Conservation (phyloP, 2,888 invertebrate genomes). For the Aromia moschata region DNA sequence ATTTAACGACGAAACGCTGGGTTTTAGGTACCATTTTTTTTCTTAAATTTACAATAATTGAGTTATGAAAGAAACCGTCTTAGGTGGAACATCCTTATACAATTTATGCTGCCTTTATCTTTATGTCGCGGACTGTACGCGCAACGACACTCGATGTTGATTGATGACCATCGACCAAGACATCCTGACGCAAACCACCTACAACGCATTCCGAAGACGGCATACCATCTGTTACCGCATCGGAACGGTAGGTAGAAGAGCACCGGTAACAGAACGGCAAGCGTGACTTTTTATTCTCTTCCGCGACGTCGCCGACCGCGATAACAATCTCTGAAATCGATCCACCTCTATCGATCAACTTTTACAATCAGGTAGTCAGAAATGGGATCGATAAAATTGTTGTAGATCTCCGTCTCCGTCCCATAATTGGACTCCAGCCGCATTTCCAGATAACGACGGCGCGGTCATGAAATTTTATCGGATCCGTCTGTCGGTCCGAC, state of each 20-base stretch:
- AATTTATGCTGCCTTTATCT: no score
- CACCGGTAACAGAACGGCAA: neutral
- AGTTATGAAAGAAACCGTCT: no score
- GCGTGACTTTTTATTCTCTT: slow-evolving; percentile 23
- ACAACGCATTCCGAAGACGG: slow-evolving; percentile 10
- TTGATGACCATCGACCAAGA: neutral
- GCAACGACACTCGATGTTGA: no score
- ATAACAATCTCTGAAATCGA: slow-evolving; percentile 31
- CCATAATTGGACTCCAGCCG: slow-evolving; percentile 23
- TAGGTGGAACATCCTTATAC: no score
- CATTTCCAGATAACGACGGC: slow-evolving; percentile 8
- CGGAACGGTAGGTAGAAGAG: neutral
- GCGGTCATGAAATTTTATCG: slow-evolving; percentile 30
- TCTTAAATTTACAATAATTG: no score
- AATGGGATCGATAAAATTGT: slow-evolving; percentile 30
- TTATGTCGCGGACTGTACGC: no score
- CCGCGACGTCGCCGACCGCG: slow-evolving; percentile 17
- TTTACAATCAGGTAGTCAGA: slow-evolving; percentile 25
- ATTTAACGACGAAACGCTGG: no score
- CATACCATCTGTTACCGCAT: neutral
- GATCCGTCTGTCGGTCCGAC: slow-evolving; percentile 8
- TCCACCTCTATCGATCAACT: slow-evolving; percentile 26
- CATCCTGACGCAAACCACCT: slow-evolving; percentile 10
- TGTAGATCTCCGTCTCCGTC: slow-evolving; percentile 19
- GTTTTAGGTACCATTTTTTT: no score